Conservation (phyloP, 1,140 invertebrate species). For the Camponotus pennsylvanicus region DNA sequence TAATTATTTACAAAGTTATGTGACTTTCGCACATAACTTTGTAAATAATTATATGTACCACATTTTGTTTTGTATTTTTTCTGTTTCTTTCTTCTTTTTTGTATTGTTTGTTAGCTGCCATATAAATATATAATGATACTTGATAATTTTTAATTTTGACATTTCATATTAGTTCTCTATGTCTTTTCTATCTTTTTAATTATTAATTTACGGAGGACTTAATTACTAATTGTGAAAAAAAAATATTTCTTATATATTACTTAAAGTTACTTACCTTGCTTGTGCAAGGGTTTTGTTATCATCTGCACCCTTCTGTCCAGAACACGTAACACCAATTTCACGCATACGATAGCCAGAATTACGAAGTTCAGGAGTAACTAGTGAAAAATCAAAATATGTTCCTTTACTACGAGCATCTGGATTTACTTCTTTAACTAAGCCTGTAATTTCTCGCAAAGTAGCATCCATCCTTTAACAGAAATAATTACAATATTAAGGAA, state of each 20-base stretch:
- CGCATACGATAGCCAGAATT: constrained; percentile 95
- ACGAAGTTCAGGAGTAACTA: constrained; percentile 96
- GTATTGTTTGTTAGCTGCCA: no score
- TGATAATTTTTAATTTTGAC: no score
- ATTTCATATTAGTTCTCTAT: no score
- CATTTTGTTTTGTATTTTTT: no score
- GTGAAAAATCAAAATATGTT: constrained; percentile 99
- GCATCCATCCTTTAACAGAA: constrained; percentile 93
- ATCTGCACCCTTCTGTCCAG: constrained; percentile 96
- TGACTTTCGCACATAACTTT: no score
- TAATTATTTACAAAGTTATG: no score
- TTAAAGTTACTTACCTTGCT: constrained; percentile 83
- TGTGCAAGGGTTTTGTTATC: constrained; percentile 96
- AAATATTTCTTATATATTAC: neutral
- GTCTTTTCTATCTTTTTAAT: no score
- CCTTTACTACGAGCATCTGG: constrained; percentile 97
- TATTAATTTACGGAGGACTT: no score
- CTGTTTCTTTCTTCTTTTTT: no score
- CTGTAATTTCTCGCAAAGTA: constrained; percentile 97
- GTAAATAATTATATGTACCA: no score
- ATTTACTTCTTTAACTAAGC: constrained; percentile 99
- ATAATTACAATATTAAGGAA: neutral
- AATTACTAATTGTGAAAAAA: no score
- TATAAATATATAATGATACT: no score
- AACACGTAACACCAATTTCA: constrained; percentile 97